Conservation (phyloP, 2,113 vertebrate species). For the Ranitomeya variabilis region DNA sequence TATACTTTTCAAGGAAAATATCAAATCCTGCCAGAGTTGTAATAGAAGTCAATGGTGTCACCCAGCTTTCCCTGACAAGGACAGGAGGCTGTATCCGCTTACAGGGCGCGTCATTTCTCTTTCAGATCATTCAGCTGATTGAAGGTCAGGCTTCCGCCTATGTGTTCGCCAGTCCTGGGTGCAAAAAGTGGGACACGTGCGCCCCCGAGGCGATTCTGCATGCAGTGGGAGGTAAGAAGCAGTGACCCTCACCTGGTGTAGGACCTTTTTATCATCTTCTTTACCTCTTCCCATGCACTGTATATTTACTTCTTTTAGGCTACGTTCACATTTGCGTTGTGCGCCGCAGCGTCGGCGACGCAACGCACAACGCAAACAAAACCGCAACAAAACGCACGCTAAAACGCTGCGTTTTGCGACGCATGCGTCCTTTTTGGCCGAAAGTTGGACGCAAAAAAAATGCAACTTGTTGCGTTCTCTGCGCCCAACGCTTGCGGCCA, state of each 20-base stretch:
- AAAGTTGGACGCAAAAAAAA: no score
- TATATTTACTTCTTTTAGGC: no score
- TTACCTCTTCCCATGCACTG: background rate
- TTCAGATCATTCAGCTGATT: constrained; percentile 91
- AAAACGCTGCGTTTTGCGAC: no score
- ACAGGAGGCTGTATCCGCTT: background rate
- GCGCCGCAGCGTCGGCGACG: no score
- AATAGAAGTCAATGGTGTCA: background rate
- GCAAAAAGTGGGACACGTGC: constrained; percentile 98
- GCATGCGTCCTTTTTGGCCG: no score
- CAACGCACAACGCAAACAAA: no score
- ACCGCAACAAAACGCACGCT: no score
- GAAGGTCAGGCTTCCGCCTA: constrained; percentile 96
- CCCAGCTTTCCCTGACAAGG: background rate
- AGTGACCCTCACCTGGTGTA: background rate
- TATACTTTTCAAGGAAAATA: no score
- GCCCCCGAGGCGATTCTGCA: constrained; percentile 92
- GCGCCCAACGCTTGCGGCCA: no score
- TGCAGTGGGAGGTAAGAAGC: constrained; percentile 86
- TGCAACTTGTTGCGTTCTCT: no score
- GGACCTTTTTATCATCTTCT: background rate
- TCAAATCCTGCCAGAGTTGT: no score
- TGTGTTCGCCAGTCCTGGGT: constrained; percentile 93
- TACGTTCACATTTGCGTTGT: no score
- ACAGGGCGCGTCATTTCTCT: background rate